Base-by-base conservation (phyloP, 2,797 vertebrate species). In the Sitta carolinensis region DNA sequence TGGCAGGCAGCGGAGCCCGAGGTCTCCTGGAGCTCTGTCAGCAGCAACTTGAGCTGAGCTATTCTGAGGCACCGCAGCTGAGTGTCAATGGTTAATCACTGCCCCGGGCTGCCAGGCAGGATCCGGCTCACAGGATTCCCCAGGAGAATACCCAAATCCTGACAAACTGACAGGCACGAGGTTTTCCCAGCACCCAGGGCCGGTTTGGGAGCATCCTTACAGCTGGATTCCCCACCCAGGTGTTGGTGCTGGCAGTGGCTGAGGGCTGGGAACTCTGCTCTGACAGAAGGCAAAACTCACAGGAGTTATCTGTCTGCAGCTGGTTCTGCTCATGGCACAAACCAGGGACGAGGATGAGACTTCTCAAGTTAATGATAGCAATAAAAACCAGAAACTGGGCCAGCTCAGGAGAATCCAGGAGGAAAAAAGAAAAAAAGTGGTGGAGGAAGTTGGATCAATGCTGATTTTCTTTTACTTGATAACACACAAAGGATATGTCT, bases 1-100 rank as follows among this genome's bases (percentile, higher is more conserved):
- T 98, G 88, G 97, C 95, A 9, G 95, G 13, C 48, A 50, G 48
- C 26, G 98, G 98, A 38, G 98, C 98, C 0, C 95, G 97, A 63
- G 98, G 98, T 25, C 30, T 12, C 87, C 94, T 98, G 84, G 96
- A 93, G 42, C 97, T 96, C 0, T 88, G 97, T 90, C 93, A 90
- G 64, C 97, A 98, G 93, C 97, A 98, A 45, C 98, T 98, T 21
- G 95, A 98, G 93, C 98, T 98, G 98, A 97, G 98, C 95, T 98
- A 97, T 74, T 97, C 81, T 29, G 98, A 98, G 98, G 98, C 98
- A 32, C 8, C 45, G 5, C 16, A 0, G 6, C 34, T 19, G 55
- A 42, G 29, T 8, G 36, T 69, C 59, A 42, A 3, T 2, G 45
- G 74, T 43, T 5, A 3, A 34, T 18, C 3, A 38, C 51, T 76